A percentile compares a stretch with the other conserved stretches of the same genome.
These are phyloP conservation scores for Bathynomus jamesi DNA, from an alignment of 1,140 invertebrate species.

Conservation along the genomic window DNA sequence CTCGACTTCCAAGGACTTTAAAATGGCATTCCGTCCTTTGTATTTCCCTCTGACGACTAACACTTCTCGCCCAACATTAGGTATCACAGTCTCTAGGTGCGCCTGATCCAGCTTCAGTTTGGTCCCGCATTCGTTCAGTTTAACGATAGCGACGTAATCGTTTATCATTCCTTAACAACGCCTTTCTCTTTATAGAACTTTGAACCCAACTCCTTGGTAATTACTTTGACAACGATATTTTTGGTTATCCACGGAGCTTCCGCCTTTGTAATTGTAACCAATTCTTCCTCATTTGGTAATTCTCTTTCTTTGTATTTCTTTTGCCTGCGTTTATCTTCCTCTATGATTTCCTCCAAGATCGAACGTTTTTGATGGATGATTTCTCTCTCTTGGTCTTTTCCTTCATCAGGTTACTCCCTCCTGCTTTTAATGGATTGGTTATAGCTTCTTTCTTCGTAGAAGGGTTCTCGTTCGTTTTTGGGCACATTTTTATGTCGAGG, in stretches of 20 bases:
- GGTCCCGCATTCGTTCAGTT: slow-evolving; percentile 62
- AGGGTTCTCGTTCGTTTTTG: not conserved
- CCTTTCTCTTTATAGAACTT: slow-evolving; percentile 88
- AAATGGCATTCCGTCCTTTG: slow-evolving; percentile 57
- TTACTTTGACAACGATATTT: slow-evolving; percentile 81
- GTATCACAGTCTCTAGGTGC: slow-evolving; percentile 93
- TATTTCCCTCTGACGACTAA: slow-evolving; percentile 75
- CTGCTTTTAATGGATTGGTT: not conserved
- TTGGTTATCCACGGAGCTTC: slow-evolving; percentile 35
- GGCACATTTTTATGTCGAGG: slow-evolving; percentile 39
- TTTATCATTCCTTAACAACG: slow-evolving; percentile 65
- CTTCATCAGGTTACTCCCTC: not conserved
- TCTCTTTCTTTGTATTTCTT: slow-evolving; percentile 44
- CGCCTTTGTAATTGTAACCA: not conserved
- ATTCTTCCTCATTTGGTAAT: not conserved
- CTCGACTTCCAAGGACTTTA: slow-evolving; percentile 64
- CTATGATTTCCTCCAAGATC: slow-evolving; percentile 74
- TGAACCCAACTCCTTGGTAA: slow-evolving; percentile 78
- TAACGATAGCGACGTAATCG: slow-evolving; percentile 71
- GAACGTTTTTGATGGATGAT: slow-evolving; percentile 41
- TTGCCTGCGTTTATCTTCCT: slow-evolving; percentile 65
- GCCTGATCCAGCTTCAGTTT: slow-evolving; percentile 74
- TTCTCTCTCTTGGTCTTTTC: slow-evolving; percentile 4
- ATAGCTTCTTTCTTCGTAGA: not conserved
- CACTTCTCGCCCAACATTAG: slow-evolving; percentile 54